phyloP scores from a whole-genome alignment of 2,888 invertebrate genomes.

The Leucophenga maculata region DNA sequence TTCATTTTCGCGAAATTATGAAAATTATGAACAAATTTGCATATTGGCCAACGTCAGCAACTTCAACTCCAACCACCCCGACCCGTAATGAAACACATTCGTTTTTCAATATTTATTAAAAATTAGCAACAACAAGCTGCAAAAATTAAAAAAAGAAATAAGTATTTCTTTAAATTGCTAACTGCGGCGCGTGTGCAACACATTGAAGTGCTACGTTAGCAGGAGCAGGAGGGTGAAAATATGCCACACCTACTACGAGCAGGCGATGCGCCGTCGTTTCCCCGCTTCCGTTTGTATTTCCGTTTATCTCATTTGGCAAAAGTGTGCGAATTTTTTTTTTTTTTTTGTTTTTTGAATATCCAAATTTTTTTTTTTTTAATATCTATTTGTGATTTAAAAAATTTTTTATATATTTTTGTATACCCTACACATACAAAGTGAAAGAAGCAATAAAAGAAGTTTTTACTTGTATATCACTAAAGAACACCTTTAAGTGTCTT shows the following conservation, averaged over 20 bases:
- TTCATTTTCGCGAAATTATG: conserved; percentile 44
- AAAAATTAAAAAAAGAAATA: conserved; percentile 37
- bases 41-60: conserved; percentile 37
- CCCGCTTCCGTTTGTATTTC: conserved; percentile 42
- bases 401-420: conserved; percentile 20
- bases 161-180: conserved; percentile 20
- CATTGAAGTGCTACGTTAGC: conserved; percentile 15
- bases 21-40: conserved; percentile 54
- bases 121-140: conserved; percentile 63
- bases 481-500: too few relatives aligned
- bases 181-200: conserved; percentile 13
- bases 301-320: conserved; percentile 49
- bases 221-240: conserved; percentile 3
- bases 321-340: conserved; percentile 42
- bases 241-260: conserved; percentile 11
- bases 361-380: too few relatives aligned
- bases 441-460: too few relatives aligned
- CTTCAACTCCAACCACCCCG: conserved; percentile 8
- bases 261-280: conserved; percentile 21
- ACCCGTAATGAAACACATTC: neutral
- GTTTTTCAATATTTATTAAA: conserved; percentile 58
- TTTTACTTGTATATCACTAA: too few relatives aligned
- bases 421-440: too few relatives aligned
- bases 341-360: neutral
- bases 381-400: conserved; percentile 9